Percentiles rank a stretch among this genome's conserved stretches.
These are phyloP conservation scores for Peromyscus eremicus DNA, from an alignment of 2,797 vertebrate species.

Conservation along the genomic window DNA sequence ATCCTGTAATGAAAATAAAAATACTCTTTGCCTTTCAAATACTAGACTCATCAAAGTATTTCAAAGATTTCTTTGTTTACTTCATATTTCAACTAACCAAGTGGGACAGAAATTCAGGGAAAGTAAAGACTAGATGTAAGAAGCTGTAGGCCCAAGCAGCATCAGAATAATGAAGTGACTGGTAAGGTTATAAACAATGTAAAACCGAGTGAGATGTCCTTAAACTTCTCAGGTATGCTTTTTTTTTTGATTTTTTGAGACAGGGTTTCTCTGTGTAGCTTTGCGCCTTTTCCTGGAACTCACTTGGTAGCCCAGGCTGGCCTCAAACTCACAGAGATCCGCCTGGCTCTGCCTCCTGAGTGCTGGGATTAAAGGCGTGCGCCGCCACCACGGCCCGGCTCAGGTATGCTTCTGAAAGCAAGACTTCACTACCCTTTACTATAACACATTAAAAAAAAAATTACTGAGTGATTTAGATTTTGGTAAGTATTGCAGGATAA, in stretches of 20 bases:
- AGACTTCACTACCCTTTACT: not conserved
- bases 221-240: not conserved
- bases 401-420: not conserved
- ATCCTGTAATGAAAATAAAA: not conserved
- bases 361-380: no score
- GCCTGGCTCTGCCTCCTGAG: no score
- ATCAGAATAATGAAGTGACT: not conserved
- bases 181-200: not conserved
- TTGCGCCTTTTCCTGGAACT: no score
- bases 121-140: conserved; percentile 4
- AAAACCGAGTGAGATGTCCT: not conserved
- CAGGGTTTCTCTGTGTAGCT: no score
- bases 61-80: conserved; percentile 48
- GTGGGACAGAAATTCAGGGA: conserved; percentile 27
- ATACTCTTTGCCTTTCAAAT: conserved; percentile 18
- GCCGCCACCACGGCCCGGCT: no score
- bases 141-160: conserved; percentile 17
- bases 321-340: no score
- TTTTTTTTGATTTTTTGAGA: no score
- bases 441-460: not conserved
- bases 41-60: conserved; percentile 12
- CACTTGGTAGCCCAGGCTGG: no score
- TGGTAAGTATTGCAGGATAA: conserved; percentile 13
- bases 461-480: not conserved
- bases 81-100: conserved; percentile 61